phyloP scores from a whole-genome alignment of 2,888 invertebrate genomes.

The Lasioglossum zephyrum region DNA sequence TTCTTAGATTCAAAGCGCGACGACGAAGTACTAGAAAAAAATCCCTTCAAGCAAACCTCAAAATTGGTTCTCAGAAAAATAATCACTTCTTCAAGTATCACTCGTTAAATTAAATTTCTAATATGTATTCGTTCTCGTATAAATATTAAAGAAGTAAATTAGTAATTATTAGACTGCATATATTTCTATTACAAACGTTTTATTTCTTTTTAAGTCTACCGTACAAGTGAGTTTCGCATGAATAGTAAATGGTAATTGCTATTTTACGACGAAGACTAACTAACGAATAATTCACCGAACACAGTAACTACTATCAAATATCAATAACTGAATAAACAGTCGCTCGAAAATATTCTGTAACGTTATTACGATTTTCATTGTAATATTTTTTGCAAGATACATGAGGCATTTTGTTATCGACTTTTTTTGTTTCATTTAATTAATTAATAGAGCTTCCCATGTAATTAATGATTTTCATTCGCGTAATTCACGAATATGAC shows the following conservation, averaged over 20 bases:
- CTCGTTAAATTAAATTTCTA: not conserved
- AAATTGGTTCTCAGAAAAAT: not conserved
- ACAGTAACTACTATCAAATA: not conserved
- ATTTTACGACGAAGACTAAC: not conserved
- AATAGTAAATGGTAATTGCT: not conserved
- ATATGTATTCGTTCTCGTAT: too few species aligned
- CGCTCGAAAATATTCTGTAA: not conserved
- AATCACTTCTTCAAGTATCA: not conserved
- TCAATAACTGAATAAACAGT: not conserved
- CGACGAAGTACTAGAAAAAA: not conserved
- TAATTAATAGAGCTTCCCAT: slow-evolving; percentile 41
- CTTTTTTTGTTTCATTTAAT: not conserved
- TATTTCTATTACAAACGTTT: not conserved
- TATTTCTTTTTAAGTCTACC: not conserved
- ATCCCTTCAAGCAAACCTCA: not conserved
- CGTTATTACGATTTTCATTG: not conserved
- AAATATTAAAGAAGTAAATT: too few species aligned
- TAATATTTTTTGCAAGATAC: not conserved
- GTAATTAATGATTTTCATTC: slow-evolving; percentile 52
- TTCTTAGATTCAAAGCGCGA: not conserved
- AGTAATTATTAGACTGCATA: too few species aligned
- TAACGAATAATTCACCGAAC: not conserved
- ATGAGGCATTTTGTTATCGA: not conserved
- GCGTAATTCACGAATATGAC: slow-evolving; percentile 23
- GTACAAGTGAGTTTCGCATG: too few species aligned